Evolutionary conservation across 2,113 vertebrate species (phyloP).

Genomic region (Callaeas wilsoni): DNA sequence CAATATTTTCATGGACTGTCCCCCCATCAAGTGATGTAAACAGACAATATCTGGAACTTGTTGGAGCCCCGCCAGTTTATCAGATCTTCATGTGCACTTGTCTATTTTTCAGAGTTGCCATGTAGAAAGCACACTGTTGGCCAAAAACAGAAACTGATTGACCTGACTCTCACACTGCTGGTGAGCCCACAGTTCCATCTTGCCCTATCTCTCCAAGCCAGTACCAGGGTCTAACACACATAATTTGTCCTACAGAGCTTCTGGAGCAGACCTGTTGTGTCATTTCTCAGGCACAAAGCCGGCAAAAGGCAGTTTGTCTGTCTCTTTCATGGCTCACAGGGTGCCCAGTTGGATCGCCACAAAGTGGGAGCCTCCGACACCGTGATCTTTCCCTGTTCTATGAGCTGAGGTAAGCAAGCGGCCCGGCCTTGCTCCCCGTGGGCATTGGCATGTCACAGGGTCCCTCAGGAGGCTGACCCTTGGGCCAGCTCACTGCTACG

Average conservation of each 20-base stretch:
- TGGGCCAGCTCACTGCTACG: background rate
- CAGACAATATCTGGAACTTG: background rate
- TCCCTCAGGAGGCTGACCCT: background rate
- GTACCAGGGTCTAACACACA: rapidly evolving
- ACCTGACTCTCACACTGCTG: background rate
- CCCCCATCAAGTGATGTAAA: background rate
- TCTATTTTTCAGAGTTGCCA: background rate
- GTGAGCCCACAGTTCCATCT: background rate
- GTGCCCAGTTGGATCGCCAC: background rate
- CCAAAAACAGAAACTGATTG: background rate
- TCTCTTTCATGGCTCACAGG: background rate
- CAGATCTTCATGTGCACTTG: background rate
- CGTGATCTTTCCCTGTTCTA: background rate
- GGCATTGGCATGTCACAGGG: rapidly evolving
- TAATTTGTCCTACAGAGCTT: background rate
- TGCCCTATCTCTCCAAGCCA: background rate
- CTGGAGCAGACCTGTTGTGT: background rate
- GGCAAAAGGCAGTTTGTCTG: background rate
- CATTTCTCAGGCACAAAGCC: background rate
- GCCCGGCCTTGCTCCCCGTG: rapidly evolving
- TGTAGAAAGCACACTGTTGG: background rate
- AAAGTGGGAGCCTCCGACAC: background rate
- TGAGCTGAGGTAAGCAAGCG: background rate
- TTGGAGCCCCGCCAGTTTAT: background rate
- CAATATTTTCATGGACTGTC: background rate